phyloP scores from a whole-genome alignment of 2,888 invertebrate genomes.

The Tuberolachnus salignus region DNA sequence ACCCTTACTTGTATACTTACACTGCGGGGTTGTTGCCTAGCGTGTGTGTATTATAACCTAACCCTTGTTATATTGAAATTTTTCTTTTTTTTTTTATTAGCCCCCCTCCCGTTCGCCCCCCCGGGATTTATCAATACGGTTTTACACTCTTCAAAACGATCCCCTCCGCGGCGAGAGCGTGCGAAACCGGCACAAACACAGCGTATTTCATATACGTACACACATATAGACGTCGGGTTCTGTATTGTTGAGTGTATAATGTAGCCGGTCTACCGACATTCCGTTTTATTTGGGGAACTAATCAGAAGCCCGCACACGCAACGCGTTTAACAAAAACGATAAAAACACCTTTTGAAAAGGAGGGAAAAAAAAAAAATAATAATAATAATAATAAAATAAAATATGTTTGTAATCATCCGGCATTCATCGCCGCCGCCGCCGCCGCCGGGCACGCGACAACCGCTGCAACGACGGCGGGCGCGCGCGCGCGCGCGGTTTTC shows the following conservation, averaged over 20 bases:
- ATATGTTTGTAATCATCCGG: conserved; percentile 30
- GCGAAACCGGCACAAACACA: conserved; percentile 6
- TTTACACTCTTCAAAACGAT: conserved; percentile 22
- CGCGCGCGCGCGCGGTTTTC: background rate
- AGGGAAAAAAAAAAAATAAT: background rate
- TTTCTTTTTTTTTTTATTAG: conserved; percentile 5
- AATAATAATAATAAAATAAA: no score
- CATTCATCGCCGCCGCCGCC: conserved; percentile 16
- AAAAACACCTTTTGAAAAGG: conserved; percentile 38
- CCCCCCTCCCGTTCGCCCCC: background rate
- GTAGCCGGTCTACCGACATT: conserved; percentile 21
- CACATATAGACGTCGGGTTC: background rate
- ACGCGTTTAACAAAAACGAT: conserved; percentile 27
- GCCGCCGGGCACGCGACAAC: conserved; percentile 43
- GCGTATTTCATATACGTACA: no score
- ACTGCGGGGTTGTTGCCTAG: no score
- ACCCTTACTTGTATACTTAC: no score
- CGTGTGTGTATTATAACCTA: no score
- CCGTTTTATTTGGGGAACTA: conserved; percentile 47
- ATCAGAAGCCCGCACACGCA: conserved; percentile 41
- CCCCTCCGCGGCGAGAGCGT: conserved; percentile 13
- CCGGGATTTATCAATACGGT: conserved; percentile 19
- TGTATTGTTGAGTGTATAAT: background rate
- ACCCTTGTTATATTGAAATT: background rate
- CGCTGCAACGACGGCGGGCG: background rate